phyloP scores from a whole-genome alignment of 2,797 vertebrate genomes.

The Melopsittacus undulatus region DNA sequence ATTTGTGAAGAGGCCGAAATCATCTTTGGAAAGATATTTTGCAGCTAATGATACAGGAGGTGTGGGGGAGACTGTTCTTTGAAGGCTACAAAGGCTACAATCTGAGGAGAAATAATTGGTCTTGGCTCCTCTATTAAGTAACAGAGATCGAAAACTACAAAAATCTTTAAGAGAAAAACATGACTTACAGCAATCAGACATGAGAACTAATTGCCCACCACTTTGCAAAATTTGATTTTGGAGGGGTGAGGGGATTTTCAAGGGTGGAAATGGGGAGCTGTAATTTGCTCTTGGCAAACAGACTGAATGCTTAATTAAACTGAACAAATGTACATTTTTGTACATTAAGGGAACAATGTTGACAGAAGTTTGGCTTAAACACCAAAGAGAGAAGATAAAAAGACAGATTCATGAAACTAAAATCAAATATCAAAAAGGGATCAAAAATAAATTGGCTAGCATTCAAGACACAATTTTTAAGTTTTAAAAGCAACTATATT shows the following conservation, averaged over 20 bases:
- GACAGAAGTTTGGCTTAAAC: constrained; percentile 59
- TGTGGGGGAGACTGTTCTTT: constrained; percentile 38
- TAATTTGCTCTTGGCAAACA: constrained; percentile 68
- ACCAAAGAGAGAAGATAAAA: constrained; percentile 24
- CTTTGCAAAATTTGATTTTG: constrained; percentile 53
- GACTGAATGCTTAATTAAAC: constrained; percentile 65
- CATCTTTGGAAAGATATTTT: constrained; percentile 43
- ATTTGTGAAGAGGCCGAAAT: constrained; percentile 54
- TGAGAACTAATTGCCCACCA: constrained; percentile 48
- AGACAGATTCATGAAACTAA: constrained; percentile 48
- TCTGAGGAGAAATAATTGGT: constrained; percentile 58
- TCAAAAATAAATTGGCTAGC: constrained; percentile 46
- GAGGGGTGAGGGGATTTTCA: neutral
- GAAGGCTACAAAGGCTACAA: constrained; percentile 41
- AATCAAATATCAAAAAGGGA: constrained; percentile 61
- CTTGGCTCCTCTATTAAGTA: constrained; percentile 44
- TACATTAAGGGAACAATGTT: constrained; percentile 45
- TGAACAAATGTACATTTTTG: constrained; percentile 63
- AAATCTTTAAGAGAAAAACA: constrained; percentile 30
- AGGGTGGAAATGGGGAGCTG: constrained; percentile 9
- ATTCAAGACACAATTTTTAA: constrained; percentile 3
- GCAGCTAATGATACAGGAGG: constrained; percentile 49
- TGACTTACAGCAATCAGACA: constrained; percentile 28
- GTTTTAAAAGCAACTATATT: constrained; percentile 27
- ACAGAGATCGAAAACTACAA: constrained; percentile 27